These are phyloP conservation scores for Cyclopterus lumpus DNA, from an alignment of 2,797 vertebrate genomes.

Conservation along the genomic window DNA sequence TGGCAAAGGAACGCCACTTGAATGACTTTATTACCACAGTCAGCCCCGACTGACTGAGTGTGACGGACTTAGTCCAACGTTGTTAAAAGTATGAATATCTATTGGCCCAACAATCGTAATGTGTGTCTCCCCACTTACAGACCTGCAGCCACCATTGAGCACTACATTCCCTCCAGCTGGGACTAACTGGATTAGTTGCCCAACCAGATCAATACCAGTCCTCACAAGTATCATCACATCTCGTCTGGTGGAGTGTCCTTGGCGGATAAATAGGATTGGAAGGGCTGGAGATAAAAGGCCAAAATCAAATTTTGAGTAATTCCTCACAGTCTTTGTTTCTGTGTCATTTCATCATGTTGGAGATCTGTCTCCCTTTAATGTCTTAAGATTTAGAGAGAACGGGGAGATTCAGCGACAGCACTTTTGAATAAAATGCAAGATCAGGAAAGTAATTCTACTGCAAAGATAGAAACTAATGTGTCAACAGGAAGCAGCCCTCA, in stretches of 20 bases:
- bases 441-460: slow-evolving; percentile 3
- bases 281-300: slow-evolving; percentile 54
- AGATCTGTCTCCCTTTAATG: slow-evolving; percentile 43
- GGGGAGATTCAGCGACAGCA: neutral
- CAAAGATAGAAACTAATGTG: slow-evolving; percentile 17
- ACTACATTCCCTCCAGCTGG: slow-evolving; percentile 11
- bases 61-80: neutral
- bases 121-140: neutral
- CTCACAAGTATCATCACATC: slow-evolving; percentile 51
- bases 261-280: slow-evolving; percentile 51
- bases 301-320: slow-evolving; percentile 57
- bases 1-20: neutral
- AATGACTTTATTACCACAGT: neutral
- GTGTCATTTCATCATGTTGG: slow-evolving; percentile 55
- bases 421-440: slow-evolving; percentile 18
- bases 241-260: slow-evolving; percentile 37
- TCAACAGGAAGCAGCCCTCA: slow-evolving; percentile 12
- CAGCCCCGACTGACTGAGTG: neutral
- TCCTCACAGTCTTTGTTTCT: slow-evolving; percentile 57
- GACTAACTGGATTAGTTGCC: slow-evolving; percentile 53
- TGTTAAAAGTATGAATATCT: neutral
- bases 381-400: slow-evolving; percentile 18
- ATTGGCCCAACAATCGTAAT: neutral
- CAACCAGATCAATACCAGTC: slow-evolving; percentile 61
- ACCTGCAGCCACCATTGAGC: slow-evolving; percentile 22